Evolutionary conservation across 2,113 vertebrate species (phyloP).

Genomic region (Sciurus niger): DNA sequence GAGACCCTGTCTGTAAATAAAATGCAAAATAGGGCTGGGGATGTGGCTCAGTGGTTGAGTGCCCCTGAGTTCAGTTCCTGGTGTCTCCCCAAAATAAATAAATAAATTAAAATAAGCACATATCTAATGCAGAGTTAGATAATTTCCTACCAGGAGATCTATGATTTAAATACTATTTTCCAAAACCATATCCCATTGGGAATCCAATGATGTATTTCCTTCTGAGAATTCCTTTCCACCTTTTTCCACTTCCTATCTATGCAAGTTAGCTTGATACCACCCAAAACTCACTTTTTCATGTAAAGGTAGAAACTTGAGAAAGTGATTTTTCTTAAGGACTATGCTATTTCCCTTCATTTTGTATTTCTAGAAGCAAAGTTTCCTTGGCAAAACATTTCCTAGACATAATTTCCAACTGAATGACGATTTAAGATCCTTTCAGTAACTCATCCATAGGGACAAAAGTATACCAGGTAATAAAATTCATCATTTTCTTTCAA

Average conservation of each 20-base stretch:
- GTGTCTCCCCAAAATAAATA: too few relatives aligned
- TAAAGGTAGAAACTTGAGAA: constrained; percentile 59
- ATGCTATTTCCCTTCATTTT: constrained; percentile 43
- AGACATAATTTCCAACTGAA: background rate
- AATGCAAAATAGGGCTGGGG: too few relatives aligned
- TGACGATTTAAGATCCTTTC: constrained; percentile 51
- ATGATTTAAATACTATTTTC: constrained; percentile 36
- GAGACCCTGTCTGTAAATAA: too few relatives aligned
- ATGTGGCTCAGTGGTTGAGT: too few relatives aligned
- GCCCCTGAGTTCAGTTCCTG: too few relatives aligned
- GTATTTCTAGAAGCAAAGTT: constrained; percentile 45
- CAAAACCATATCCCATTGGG: background rate
- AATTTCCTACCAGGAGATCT: background rate
- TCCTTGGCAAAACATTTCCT: constrained; percentile 40
- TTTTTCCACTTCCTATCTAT: background rate
- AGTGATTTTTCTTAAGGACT: constrained; percentile 8
- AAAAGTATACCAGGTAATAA: constrained; percentile 40
- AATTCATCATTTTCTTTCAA: constrained; percentile 43
- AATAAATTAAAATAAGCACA: background rate
- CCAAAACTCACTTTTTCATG: constrained; percentile 11
- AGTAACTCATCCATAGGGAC: constrained; percentile 3
- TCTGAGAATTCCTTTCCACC: background rate
- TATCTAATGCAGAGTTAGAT: constrained; percentile 26
- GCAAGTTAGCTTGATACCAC: background rate
- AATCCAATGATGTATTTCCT: background rate